A percentile compares a stretch with the other conserved stretches of the same genome.
phyloP scores from a whole-genome alignment of 2,113 vertebrate species.

The Bambusicola thoracicus region DNA sequence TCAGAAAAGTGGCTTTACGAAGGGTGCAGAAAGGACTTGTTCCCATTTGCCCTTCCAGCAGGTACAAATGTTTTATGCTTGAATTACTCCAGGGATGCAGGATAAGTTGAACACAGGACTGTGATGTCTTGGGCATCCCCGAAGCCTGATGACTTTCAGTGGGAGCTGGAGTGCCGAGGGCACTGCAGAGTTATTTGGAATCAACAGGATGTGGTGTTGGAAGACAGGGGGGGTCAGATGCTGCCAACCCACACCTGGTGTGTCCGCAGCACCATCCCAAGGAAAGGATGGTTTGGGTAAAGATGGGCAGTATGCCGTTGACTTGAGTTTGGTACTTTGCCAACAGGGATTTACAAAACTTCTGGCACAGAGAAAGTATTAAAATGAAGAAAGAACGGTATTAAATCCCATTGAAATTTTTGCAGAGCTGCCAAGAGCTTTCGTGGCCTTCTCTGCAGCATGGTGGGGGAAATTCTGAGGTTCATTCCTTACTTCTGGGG shows the following conservation, averaged over 20 bases:
- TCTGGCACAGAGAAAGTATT: not conserved
- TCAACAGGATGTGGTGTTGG: not conserved
- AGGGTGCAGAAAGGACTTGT: accelerated
- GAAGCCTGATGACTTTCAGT: not conserved
- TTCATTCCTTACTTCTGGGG: not conserved
- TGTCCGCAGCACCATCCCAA: not conserved
- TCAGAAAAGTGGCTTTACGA: not conserved
- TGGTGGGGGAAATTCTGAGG: not conserved
- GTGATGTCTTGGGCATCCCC: not conserved
- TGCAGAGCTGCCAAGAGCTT: not conserved
- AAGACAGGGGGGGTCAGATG: not conserved
- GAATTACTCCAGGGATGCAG: not conserved
- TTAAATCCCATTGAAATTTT: not conserved
- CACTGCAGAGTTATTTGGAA: not conserved
- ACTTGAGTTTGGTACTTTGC: not conserved
- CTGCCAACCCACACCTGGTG: not conserved
- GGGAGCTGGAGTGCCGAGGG: not conserved
- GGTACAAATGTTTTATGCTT: not conserved
- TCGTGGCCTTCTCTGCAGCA: not conserved
- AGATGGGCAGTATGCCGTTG: not conserved
- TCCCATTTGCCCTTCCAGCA: not conserved
- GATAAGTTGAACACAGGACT: not conserved
- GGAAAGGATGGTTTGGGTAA: not conserved
- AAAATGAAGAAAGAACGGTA: not conserved
- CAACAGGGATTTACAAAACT: not conserved